Conservation (phyloP, 2,113 vertebrate genomes). For the Pluvialis apricaria region DNA sequence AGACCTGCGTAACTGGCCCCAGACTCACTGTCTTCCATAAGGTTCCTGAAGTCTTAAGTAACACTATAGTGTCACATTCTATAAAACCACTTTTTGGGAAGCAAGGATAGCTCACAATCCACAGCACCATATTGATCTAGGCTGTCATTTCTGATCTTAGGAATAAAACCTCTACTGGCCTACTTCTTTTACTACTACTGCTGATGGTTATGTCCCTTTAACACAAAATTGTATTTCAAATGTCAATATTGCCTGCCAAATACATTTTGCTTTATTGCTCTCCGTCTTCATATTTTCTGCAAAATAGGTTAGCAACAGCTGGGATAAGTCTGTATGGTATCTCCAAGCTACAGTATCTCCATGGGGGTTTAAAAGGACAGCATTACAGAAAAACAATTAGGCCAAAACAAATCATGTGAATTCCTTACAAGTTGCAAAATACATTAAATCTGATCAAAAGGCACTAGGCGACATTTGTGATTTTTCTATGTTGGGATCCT, state of each 20-base stretch:
- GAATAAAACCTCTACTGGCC: fast-evolving
- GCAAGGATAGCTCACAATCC: neutral
- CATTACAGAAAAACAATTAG: neutral
- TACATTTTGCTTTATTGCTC: neutral
- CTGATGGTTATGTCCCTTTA: neutral
- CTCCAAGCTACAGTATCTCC: neutral
- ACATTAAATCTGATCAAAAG: neutral
- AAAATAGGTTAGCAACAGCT: neutral
- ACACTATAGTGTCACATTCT: neutral
- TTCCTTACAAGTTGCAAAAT: neutral
- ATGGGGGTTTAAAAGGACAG: neutral
- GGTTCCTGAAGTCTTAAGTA: neutral
- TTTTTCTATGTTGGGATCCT: neutral
- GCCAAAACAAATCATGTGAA: neutral
- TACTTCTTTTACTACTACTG: neutral
- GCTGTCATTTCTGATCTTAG: neutral
- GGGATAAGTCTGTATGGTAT: neutral
- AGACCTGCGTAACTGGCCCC: neutral
- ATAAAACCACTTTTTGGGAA: neutral
- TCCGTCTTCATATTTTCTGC: neutral
- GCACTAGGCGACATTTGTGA: neutral
- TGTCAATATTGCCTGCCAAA: neutral
- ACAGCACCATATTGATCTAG: neutral
- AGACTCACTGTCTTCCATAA: neutral
- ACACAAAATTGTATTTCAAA: neutral